A percentile compares a stretch with the other conserved stretches of the same genome.
phyloP scores from a whole-genome alignment of 2,888 invertebrate genomes.

The Sminthurides aquaticus region DNA sequence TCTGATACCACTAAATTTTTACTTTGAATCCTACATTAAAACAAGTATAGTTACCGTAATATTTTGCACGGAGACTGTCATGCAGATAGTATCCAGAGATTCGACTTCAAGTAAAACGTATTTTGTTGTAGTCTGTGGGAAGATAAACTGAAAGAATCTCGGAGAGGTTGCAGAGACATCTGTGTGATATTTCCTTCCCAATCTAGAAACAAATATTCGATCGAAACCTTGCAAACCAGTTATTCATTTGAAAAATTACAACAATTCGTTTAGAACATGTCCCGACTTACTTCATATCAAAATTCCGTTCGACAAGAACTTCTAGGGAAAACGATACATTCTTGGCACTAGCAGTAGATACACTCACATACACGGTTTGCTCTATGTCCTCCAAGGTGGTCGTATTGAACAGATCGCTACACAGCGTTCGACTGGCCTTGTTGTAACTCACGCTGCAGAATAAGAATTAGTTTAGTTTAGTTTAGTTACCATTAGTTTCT shows the following conservation, averaged over 20 bases:
- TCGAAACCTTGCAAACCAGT: slow-evolving; percentile 5
- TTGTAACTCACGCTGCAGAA: slow-evolving; percentile 30
- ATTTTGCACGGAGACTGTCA: slow-evolving; percentile 69
- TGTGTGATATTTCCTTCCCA: slow-evolving; percentile 42
- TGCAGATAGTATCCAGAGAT: slow-evolving; percentile 60
- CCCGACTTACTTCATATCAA: slow-evolving; percentile 50
- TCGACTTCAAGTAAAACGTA: slow-evolving; percentile 58
- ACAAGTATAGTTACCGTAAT: slow-evolving; percentile 29
- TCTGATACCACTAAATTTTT: no score
- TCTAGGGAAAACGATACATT: slow-evolving; percentile 56
- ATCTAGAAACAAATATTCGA: slow-evolving; percentile 35
- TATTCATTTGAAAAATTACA: slow-evolving; percentile 6
- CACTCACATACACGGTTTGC: slow-evolving; percentile 56
- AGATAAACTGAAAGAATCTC: slow-evolving; percentile 56
- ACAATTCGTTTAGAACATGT: slow-evolving; percentile 4
- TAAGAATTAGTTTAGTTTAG: background rate
- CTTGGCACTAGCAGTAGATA: slow-evolving; percentile 59
- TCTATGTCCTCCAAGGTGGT: slow-evolving; percentile 42
- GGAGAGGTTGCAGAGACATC: slow-evolving; percentile 55
- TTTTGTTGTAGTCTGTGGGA: slow-evolving; percentile 50
- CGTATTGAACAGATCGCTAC: slow-evolving; percentile 49
- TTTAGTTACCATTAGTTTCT: background rate
- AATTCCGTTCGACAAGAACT: slow-evolving; percentile 56
- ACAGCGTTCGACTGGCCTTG: slow-evolving; percentile 54
- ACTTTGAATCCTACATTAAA: slow-evolving; percentile 1